Evolutionary conservation across 1,140 invertebrate genomes (phyloP), one percentile per base, ranked within the genome.

Genomic region (Trachelipus rathkii): DNA sequence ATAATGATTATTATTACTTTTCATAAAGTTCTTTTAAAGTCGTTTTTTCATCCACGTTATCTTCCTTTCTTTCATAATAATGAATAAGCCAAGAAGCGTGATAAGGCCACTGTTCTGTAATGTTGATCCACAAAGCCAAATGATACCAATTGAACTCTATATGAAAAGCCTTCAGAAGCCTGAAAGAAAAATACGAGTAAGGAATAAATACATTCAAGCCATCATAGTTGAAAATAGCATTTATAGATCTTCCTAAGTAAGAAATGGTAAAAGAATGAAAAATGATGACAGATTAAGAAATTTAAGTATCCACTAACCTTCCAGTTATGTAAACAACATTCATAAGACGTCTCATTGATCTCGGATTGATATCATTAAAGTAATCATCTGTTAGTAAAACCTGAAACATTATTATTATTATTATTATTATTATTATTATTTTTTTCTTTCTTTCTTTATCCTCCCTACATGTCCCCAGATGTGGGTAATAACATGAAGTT

Each of bases 91-190:
- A 99, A 15, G 95, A 97, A 11, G 95, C 95, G 75, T 96, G 88
- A 85, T 96, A 95, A 0, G 97, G 96, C 97, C 97, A 99, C 85
- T 99, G 97, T 85, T 99, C 97, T 0, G 96, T 97, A 45, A 99
- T 91, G 85, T 99, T 99, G 70, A 98, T 93, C 96, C 96, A 99
- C 72, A 93, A 94, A 72, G 95, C 94, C 79, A 98, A 87, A 81
- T 96, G 92, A 85, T 97, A 95, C 97, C 97, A 99, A 85, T 96
- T 97, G 85, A 99, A 99, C 84, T 99, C 97, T 79, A 99, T 95
- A 86, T 97, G 95, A 88, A 98, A 98, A 82, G 97, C 95, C 88
- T 98, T 95, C 78, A 99, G 86, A 77, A 99, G 88, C 67, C 97
- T 79, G 74, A 19, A n/a, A 67, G 85, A 79, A 21, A 79, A 81